A percentile compares a stretch with the other conserved stretches of the same genome.
These are phyloP conservation scores for Eurytoma adleriae DNA, from an alignment of 2,888 invertebrate genomes.

Conservation along the genomic window DNA sequence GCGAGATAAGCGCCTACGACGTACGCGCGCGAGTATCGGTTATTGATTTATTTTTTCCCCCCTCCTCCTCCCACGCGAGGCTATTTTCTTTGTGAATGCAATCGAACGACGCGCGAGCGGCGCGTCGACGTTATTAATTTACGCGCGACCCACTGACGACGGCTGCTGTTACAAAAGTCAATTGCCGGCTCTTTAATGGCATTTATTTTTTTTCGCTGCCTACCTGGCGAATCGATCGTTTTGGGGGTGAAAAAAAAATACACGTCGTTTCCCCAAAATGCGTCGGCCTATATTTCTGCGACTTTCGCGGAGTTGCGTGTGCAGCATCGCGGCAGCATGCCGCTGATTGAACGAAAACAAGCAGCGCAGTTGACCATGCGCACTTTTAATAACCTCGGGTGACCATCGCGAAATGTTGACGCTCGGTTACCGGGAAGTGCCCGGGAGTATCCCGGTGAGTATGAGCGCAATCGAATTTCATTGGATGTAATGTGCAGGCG, in stretches of 20 bases:
- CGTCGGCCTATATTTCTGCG: neutral
- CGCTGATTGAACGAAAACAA: neutral
- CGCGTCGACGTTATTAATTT: too few species aligned
- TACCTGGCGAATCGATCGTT: too few species aligned
- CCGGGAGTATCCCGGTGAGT: neutral
- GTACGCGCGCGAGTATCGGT: conserved; percentile 1
- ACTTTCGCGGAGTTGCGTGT: neutral
- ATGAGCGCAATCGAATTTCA: conserved; percentile 46
- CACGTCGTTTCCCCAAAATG: too few species aligned
- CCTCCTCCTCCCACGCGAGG: neutral
- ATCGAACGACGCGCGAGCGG: too few species aligned
- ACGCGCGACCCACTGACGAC: too few species aligned
- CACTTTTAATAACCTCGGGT: conserved; percentile 42
- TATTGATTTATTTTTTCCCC: conserved; percentile 45
- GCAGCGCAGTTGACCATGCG: neutral
- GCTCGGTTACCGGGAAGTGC: neutral
- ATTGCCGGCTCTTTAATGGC: too few species aligned
- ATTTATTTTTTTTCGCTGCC: too few species aligned
- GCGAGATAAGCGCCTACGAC: conserved; percentile 27
- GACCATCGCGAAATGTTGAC: conserved; percentile 26
- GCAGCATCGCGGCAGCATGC: too few species aligned
- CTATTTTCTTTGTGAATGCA: too few species aligned
- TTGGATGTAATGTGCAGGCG: conserved; percentile 43
- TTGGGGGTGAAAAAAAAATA: too few species aligned
- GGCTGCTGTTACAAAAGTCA: too few species aligned